Conservation (phyloP, 2,113 vertebrate species). For the Murina feae region DNA sequence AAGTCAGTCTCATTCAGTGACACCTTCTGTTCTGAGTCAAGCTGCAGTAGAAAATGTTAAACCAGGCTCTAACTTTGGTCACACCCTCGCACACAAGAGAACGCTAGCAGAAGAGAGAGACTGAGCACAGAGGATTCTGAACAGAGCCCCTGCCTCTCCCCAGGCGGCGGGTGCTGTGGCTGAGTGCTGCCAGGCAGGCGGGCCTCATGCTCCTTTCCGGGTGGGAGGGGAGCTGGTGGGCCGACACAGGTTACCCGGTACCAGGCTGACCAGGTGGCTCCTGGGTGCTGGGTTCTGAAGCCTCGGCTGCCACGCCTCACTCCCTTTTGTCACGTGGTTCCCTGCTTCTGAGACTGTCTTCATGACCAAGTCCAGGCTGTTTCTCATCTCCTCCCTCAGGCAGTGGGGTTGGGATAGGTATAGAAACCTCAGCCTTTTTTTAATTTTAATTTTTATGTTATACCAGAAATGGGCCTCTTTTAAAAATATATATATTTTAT, state of each 20-base stretch:
- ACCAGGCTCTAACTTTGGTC: background rate
- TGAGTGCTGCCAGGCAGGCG: background rate
- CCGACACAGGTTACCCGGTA: background rate
- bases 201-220: background rate
- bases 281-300: background rate
- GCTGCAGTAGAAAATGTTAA: background rate
- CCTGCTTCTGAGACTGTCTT: background rate
- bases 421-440: background rate
- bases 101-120: background rate
- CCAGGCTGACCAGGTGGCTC: background rate
- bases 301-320: background rate
- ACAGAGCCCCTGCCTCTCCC: background rate
- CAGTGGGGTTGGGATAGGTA: accelerated
- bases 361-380: background rate
- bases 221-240: background rate
- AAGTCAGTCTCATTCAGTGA: background rate
- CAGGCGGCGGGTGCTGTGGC: background rate
- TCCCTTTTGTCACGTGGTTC: background rate
- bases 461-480: background rate
- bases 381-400: background rate
- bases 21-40: background rate
- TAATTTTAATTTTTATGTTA: background rate
- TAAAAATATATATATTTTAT: too few relatives aligned
- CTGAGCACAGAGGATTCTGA: background rate
- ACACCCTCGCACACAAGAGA: background rate